These are phyloP conservation scores for Ctenochaetus hawaiiensis DNA, from an alignment of 2,797 vertebrate species.

Conservation along the genomic window DNA sequence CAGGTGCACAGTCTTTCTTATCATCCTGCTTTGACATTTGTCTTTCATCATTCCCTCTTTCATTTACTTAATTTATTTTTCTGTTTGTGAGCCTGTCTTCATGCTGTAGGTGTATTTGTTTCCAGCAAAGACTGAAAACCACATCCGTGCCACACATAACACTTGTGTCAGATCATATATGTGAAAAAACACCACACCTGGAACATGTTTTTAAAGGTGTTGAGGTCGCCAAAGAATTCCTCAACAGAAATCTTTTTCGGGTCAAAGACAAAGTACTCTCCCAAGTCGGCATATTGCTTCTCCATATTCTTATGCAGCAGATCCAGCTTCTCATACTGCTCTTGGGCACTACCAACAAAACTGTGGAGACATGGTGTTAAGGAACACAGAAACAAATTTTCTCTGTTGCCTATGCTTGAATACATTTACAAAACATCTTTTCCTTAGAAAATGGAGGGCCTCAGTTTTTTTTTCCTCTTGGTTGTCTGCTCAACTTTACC, in stretches of 20 bases:
- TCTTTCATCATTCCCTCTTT: constrained; percentile 33
- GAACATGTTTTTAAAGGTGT: constrained; percentile 92
- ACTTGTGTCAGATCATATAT: constrained; percentile 4
- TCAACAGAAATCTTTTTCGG: constrained; percentile 86
- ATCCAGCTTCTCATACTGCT: constrained; percentile 88
- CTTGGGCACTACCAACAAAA: constrained; percentile 86
- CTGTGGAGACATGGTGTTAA: constrained; percentile 84
- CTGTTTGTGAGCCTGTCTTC: constrained; percentile 3
- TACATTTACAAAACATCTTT: too few relatives aligned
- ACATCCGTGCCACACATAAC: not conserved
- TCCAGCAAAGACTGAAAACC: constrained; percentile 10
- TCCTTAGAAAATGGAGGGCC: too few relatives aligned
- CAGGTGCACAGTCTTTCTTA: constrained; percentile 25
- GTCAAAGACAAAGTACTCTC: constrained; percentile 88
- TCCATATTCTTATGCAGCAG: constrained; percentile 92
- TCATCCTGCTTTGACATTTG: constrained; percentile 29
- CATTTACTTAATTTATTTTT: not conserved
- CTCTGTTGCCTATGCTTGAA: not conserved
- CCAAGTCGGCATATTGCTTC: constrained; percentile 86
- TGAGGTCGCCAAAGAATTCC: constrained; percentile 90
- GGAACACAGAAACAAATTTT: constrained; percentile 52
- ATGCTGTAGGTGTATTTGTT: not conserved
- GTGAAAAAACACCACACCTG: constrained; percentile 79
- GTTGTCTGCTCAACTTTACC: too few relatives aligned
- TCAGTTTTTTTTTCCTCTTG: too few relatives aligned